phyloP scores from a whole-genome alignment of 2,797 vertebrate genomes.

The Xenentodon cancila region DNA sequence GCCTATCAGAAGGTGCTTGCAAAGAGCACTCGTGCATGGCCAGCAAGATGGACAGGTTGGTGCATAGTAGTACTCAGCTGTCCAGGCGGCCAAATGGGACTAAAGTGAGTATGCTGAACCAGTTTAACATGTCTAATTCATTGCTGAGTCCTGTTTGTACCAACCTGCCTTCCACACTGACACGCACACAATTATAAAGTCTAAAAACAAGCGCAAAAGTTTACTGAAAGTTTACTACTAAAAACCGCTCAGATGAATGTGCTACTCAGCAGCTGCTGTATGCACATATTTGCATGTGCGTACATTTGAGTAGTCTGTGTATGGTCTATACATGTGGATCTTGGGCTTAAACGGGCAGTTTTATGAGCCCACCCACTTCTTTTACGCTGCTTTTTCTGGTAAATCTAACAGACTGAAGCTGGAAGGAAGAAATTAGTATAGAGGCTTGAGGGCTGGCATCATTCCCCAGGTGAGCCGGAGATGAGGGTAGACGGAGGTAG shows the following conservation, averaged over 20 bases:
- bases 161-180: no score
- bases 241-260: constrained; percentile 11
- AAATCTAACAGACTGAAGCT: constrained; percentile 37
- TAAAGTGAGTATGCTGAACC: no score
- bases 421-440: constrained; percentile 34
- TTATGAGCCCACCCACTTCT: constrained; percentile 19
- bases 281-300: constrained; percentile 21
- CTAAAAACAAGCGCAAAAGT: constrained; percentile 6
- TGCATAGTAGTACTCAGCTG: constrained; percentile 54
- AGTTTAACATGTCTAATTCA: constrained; percentile 29
- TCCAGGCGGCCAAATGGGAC: constrained; percentile 44
- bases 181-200: constrained; percentile 19
- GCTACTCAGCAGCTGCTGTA: constrained; percentile 25
- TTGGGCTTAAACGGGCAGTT: constrained; percentile 38
- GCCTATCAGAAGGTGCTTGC: constrained; percentile 41
- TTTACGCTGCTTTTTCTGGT: constrained; percentile 50
- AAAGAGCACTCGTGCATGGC: constrained; percentile 59
- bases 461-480: constrained; percentile 68
- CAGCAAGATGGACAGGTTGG: constrained; percentile 52
- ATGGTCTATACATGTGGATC: constrained; percentile 19
- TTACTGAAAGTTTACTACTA: constrained; percentile 32
- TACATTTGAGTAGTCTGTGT: constrained; percentile 18
- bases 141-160: constrained; percentile 3
- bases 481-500: constrained; percentile 62
- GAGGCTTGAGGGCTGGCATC: constrained; percentile 45